Evolutionary conservation across 2,797 vertebrate genomes (phyloP).

Genomic region (Brachyalestes nurse): DNA sequence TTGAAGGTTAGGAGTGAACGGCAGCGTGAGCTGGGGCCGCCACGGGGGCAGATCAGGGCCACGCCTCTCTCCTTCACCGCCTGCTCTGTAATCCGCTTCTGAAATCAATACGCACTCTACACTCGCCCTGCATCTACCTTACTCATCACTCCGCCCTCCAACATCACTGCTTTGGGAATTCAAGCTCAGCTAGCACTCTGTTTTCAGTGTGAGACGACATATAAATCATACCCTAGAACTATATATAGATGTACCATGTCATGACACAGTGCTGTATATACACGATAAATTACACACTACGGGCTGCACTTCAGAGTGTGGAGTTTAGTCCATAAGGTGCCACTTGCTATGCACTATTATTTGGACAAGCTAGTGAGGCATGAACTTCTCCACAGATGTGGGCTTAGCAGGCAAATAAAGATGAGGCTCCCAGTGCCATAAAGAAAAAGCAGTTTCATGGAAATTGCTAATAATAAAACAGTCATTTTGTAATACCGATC

Average conservation of each 20-base stretch:
- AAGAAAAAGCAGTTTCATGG: background rate
- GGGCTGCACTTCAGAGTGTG: background rate
- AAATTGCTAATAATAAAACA: background rate
- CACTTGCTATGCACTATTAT: background rate
- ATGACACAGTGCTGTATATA: background rate
- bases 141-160: constrained; percentile 2
- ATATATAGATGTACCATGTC: background rate
- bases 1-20: constrained; percentile 82
- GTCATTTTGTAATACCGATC: too few species aligned
- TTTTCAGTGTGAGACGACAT: background rate
- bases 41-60: constrained; percentile 43
- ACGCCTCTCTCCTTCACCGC: constrained; percentile 46
- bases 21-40: constrained; percentile 62
- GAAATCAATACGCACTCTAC: constrained; percentile 36
- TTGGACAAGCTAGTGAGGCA: too few species aligned
- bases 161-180: constrained; percentile 5
- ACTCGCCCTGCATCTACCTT: constrained; percentile 27
- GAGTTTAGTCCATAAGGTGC: too few species aligned
- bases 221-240: constrained; percentile 1
- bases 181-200: background rate
- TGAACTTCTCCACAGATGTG: too few species aligned
- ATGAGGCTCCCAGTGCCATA: background rate
- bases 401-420: background rate
- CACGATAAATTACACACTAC: constrained; percentile 4
- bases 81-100: constrained; percentile 27